Evolutionary conservation across 2,113 vertebrate species (phyloP), one percentile per base, ranked within the genome.

Genomic region (Neoarius graeffei): DNA sequence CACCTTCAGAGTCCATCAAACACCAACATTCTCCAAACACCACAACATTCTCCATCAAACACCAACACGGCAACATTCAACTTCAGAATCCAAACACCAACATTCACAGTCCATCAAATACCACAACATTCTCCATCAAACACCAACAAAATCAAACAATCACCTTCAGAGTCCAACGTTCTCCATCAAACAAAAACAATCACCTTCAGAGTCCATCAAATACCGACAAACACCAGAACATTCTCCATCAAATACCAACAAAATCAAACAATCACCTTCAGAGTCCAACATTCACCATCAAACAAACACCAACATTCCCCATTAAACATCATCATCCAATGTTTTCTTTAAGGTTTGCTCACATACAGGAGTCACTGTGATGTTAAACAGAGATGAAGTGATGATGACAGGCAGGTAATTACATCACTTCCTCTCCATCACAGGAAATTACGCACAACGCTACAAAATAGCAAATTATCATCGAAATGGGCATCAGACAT

Each of bases 341-440:
- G 25, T 67, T 67, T 4, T 67, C 66, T 67, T 67, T 27, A 67
- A 27, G 8, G 23, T 25, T n/a, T 10, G 6, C 64, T 7, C 64
- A 67, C n/a, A 67, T 11, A 67, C 73, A 76, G 57, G 54, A 52
- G 62, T 81, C 50, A 42, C 42, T n/a, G 20, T 17, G 25, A 59
- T 71, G 27, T 35, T 5, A 81, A 76, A 73, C 23, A 83, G 66
- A 27, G 66, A 67, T 27, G 27, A 27, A 13, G n/a, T 27, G n/a
- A 67, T 67, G 7, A 23, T 88, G 89, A 91, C 59, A 84, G 81
- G 8, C 69, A 88, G 86, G 92, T 6, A 87, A 66, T 76, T 62
- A 81, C 84, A 81, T 93, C 88, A 93, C 92, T 93, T 94, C 92
- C 91, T 93, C 91, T 84, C 54, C 30, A 73, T 79, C 25, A 86